Evolutionary conservation across 30 jellyfish, hydroid and myxozoan genomes (phyloP).

Genomic region (Hydractinia symbiolongicarpus): DNA sequence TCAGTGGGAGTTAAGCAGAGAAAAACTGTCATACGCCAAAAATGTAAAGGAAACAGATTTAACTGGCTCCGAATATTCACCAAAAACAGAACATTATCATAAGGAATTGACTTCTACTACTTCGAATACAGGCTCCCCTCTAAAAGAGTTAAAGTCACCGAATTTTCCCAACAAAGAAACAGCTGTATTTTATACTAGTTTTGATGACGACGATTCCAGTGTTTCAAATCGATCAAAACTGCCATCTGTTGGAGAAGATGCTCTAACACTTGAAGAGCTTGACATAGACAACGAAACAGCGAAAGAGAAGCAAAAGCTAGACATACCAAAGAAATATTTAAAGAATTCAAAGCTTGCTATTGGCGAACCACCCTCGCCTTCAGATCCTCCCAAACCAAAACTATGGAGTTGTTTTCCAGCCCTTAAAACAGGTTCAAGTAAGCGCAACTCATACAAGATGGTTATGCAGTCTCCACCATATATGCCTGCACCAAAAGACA

Average conservation of each 20-base stretch:
- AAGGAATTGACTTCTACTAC: neutral
- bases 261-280: slow-evolving; percentile 28
- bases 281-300: neutral
- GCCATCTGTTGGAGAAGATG: slow-evolving; percentile 10
- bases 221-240: neutral
- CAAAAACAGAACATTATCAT: neutral
- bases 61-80: slow-evolving; percentile 38
- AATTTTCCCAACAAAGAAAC: neutral
- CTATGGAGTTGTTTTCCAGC: slow-evolving; percentile 80
- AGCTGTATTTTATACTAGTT: slow-evolving; percentile 1
- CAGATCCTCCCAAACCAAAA: slow-evolving; percentile 36
- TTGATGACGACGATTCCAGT: neutral
- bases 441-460: slow-evolving; percentile 64
- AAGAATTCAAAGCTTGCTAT: neutral
- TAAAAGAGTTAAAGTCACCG: neutral
- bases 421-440: slow-evolving; percentile 73
- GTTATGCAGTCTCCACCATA: slow-evolving; percentile 43
- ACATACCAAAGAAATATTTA: neutral
- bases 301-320: neutral
- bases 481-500: slow-evolving; percentile 24
- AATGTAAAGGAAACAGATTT: slow-evolving; percentile 29
- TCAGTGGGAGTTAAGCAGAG: slow-evolving; percentile 19
- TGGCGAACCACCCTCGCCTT: slow-evolving; percentile 30
- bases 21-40: neutral
- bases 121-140: neutral